Percentiles rank a stretch among this genome's conserved stretches.
phyloP scores from a whole-genome alignment of 2,888 invertebrate genomes.

The Lasioglossum pauxillum region DNA sequence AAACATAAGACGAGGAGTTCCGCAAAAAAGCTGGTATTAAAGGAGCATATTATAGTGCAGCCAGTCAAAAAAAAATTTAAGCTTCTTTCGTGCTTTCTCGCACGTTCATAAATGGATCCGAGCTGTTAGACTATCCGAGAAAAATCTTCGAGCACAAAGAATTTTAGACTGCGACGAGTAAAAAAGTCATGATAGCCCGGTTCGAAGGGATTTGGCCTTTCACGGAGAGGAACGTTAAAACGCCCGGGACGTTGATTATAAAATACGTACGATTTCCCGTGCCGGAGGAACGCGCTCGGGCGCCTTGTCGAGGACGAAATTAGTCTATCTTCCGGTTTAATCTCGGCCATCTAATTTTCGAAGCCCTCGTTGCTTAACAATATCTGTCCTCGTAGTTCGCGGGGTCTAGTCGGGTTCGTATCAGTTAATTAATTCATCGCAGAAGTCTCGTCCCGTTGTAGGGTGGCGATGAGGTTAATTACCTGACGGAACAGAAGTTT shows the following conservation, averaged over 20 bases:
- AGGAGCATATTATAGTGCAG: too few species aligned
- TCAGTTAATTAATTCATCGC: constrained; percentile 60
- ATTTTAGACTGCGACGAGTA: background rate
- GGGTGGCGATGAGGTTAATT: constrained; percentile 54
- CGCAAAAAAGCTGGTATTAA: background rate
- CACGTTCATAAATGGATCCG: background rate
- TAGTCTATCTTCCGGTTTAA: constrained; percentile 43
- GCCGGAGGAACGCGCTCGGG: constrained; percentile 4
- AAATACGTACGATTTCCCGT: constrained; percentile 3
- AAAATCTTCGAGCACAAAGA: background rate
- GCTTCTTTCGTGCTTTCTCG: background rate
- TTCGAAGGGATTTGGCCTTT: background rate
- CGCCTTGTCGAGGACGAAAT: constrained; percentile 26
- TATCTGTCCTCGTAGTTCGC: constrained; percentile 42
- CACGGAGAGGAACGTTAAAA: background rate
- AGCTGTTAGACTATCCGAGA: background rate
- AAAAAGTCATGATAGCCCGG: background rate
- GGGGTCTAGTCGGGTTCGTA: constrained; percentile 40
- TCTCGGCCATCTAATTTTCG: constrained; percentile 47
- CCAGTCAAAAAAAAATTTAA: background rate
- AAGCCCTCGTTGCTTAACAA: constrained; percentile 42
- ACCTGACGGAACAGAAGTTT: constrained; percentile 50
- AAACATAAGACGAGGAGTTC: background rate
- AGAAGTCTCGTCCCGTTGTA: constrained; percentile 39
- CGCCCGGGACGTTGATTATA: background rate